These are phyloP conservation scores for Balaeniceps rex DNA, from an alignment of 2,113 vertebrate species.

Conservation along the genomic window DNA sequence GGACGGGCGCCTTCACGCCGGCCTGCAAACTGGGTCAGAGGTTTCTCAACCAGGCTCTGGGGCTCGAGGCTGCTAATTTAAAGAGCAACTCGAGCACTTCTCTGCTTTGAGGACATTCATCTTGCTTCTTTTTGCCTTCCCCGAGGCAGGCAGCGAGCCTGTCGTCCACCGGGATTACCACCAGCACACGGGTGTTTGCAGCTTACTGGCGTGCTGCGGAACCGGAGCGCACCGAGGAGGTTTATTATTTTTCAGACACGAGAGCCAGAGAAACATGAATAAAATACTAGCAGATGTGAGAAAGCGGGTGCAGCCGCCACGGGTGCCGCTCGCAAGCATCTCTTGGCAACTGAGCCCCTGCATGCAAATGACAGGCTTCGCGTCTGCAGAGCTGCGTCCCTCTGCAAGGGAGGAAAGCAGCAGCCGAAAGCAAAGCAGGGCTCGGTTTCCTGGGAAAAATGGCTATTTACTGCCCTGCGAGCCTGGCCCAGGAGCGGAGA, in stretches of 20 bases:
- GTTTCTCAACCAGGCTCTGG: not conserved
- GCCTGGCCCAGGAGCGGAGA: accelerated
- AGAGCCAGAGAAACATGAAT: not conserved
- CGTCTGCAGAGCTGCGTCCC: constrained; percentile 6
- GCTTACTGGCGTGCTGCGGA: not conserved
- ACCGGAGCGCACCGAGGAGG: not conserved
- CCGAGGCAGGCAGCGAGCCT: not conserved
- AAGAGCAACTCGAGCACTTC: not conserved
- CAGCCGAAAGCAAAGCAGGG: not conserved
- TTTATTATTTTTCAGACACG: not conserved
- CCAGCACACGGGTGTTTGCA: not conserved
- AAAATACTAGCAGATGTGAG: not conserved
- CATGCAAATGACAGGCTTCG: constrained; percentile 9
- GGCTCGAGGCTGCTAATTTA: not conserved
- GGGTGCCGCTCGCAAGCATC: constrained; percentile 19
- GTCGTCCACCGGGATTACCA: accelerated
- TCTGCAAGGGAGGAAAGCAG: not conserved
- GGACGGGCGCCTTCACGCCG: not conserved
- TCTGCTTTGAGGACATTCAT: not conserved
- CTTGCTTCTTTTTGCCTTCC: not conserved
- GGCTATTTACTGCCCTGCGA: not conserved
- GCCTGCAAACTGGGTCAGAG: not conserved
- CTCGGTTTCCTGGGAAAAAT: not conserved
- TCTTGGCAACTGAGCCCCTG: constrained; percentile 59
- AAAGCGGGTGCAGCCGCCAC: not conserved